Evolutionary conservation across 2,888 invertebrate genomes (phyloP), one percentile per base, ranked within the genome.

Genomic region (Aquatica leii): DNA sequence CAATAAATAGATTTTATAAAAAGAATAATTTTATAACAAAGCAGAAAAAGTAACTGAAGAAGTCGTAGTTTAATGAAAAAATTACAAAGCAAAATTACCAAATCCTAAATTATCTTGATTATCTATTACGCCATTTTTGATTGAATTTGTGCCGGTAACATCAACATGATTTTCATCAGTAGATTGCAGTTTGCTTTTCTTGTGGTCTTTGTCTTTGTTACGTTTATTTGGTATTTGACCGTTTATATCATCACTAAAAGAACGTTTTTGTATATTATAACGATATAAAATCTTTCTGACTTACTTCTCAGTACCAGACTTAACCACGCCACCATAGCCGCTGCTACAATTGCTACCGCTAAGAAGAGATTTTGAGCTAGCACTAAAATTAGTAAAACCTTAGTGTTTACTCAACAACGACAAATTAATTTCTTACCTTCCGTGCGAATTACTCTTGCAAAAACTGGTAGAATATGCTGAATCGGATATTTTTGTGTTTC

Each of bases 401-500:
- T 17, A 37, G 1, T 9, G 9, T n/a, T 14, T 37, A 1, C 18
- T 1, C 9, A 21, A 8, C 41, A 55, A 2, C 4, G 9, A 5
- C 9, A 34, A 15, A 21, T 17, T 50, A 14, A 18, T 11, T 31
- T 78, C 77, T 78, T 77, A 93, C 93, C 93, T 93, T 77, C 90
- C 85, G 75, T 91, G 90, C 0, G 93, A 93, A 76, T 92, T 92
- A 73, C 92, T 92, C 80, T 93, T 92, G 74, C 90, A 90, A 81
- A 90, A 91, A 73, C 92, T 92, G 77, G 89, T 91, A 0, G 92
- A 92, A 77, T 93, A 93, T 8, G 89, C 93, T 1, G 93, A 93
- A 80, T 93, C 93, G 5, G 91, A 90, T 51, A 91, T 83, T 77
- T 90, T 91, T 1, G 87, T 86, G 76, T 87, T 58, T 34, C 58